Base-by-base conservation (phyloP, 2,113 vertebrate species). In the Cardinalis cardinalis region DNA sequence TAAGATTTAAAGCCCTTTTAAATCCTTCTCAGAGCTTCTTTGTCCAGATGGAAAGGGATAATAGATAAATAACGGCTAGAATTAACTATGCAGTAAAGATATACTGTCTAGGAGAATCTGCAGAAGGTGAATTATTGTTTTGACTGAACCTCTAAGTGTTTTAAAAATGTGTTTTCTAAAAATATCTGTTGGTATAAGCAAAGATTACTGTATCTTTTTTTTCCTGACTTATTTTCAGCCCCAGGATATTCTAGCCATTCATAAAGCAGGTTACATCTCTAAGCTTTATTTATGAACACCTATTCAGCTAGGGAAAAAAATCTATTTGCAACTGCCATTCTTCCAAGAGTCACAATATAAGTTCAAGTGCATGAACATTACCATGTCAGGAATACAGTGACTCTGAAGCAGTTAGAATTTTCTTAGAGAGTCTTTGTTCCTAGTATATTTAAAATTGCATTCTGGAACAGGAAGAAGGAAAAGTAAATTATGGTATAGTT, bases 1-100 rank as follows among this genome's bases (percentile, higher is more conserved):
- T 43, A 84, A 82, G 74, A 89, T 89, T 82, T 89, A 84, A 87
- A 83, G 20, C 32, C 68, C 21, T 79, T 91, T 85, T 79, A 91
- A 74, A 79, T 76, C 12, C 29, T 78, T 7, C 21, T 85, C 26
- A 55, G 25, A 87, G 21, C 3, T 72, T 59, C 53, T 83, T 80
- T 83, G 14, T 59, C 77, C 2, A 3, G 15, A 48, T 71, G 43
- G 78, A 90, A 77, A 74, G 18, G 7, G 8, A 23, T 63, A 80
- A 83, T 19, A 89, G 15, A 83, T 41, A 88, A 84, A 86, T 49
- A 91, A 76, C 20, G 51, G 10, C 24, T 77, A 66, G 38, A 88
- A 90, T 77, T 90, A 94, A 66, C 16, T 76, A 41, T 71, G 6
- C 52, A 46, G 32, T 55, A 49, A 70, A 88, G 16, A 55, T 58